phyloP scores from a whole-genome alignment of 2,113 vertebrate genomes.

The Suncus etruscus region DNA sequence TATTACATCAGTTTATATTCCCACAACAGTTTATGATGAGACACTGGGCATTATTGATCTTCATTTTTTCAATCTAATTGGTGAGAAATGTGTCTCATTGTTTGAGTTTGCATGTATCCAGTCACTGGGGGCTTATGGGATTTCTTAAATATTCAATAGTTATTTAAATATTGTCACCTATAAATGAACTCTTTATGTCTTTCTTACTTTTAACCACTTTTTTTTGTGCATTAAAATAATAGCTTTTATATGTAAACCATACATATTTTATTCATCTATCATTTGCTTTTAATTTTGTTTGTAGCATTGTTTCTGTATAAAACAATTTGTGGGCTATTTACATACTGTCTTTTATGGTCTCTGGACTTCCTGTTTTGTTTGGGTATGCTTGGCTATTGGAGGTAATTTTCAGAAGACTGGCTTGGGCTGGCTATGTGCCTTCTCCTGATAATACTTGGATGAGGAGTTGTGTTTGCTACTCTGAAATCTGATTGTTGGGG shows the following conservation, averaged over 20 bases:
- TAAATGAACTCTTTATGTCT: slow-evolving; percentile 36
- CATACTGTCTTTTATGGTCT: neutral
- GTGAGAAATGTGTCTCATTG: slow-evolving; percentile 48
- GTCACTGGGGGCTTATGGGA: slow-evolving; percentile 24
- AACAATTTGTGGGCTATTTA: neutral
- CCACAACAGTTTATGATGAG: slow-evolving; percentile 64
- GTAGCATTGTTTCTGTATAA: neutral
- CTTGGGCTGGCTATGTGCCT: neutral
- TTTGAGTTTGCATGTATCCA: slow-evolving; percentile 46
- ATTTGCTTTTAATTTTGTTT: slow-evolving; percentile 62
- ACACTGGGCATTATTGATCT: slow-evolving; percentile 59
- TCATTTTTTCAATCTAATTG: slow-evolving; percentile 57
- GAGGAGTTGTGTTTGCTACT: neutral
- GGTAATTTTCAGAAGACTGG: neutral
- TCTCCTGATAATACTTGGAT: neutral
- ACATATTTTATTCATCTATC: slow-evolving; percentile 43
- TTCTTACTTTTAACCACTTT: slow-evolving; percentile 37
- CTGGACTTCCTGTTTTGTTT: neutral
- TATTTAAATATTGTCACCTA: slow-evolving; percentile 26
- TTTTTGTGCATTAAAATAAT: slow-evolving; percentile 49
- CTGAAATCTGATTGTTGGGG: neutral
- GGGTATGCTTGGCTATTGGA: neutral
- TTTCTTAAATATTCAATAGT: slow-evolving; percentile 58
- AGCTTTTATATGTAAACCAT: slow-evolving; percentile 28
- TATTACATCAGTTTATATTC: slow-evolving; percentile 58